A percentile compares a stretch with the other conserved stretches of the same genome.
Evolutionary conservation across 2,797 vertebrate genomes (phyloP).

Genomic region (Choloepus didactylus): DNA sequence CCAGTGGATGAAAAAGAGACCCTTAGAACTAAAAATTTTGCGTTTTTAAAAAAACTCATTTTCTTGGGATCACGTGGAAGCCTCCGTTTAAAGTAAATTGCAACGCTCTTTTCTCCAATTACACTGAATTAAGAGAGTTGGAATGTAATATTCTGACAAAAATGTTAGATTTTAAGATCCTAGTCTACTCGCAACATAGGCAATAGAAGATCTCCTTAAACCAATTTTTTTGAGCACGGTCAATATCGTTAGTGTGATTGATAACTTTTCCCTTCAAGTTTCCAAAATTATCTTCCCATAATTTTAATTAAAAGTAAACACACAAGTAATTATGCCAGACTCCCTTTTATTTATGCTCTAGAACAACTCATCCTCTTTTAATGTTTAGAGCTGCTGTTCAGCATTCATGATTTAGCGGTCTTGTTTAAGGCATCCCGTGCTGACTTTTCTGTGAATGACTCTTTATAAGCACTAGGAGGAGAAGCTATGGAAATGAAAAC

Average conservation of each 20-base stretch:
- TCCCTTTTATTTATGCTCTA: background rate
- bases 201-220: background rate
- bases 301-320: constrained; percentile 37
- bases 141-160: background rate
- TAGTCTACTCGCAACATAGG: background rate
- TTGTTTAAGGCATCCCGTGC: constrained; percentile 6
- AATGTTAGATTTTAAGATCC: constrained; percentile 38
- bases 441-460: constrained; percentile 65
- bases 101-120: constrained; percentile 38
- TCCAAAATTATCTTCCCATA: constrained; percentile 6
- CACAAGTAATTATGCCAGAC: background rate
- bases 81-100: constrained; percentile 49
- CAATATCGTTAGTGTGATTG: background rate
- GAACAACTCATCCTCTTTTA: constrained; percentile 26
- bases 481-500: constrained; percentile 54
- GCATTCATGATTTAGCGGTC: background rate
- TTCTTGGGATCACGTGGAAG: constrained; percentile 40
- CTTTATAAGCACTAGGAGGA: constrained; percentile 23
- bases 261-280: background rate
- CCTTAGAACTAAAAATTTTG: constrained; percentile 1
- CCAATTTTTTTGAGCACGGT: background rate
- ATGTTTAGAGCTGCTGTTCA: background rate
- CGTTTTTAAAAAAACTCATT: background rate
- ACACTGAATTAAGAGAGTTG: constrained; percentile 19
- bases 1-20: background rate